Percentiles rank a stretch among this genome's conserved stretches.
Conservation (phyloP, 2,888 invertebrate genomes). For the Eurytoma adleriae region DNA sequence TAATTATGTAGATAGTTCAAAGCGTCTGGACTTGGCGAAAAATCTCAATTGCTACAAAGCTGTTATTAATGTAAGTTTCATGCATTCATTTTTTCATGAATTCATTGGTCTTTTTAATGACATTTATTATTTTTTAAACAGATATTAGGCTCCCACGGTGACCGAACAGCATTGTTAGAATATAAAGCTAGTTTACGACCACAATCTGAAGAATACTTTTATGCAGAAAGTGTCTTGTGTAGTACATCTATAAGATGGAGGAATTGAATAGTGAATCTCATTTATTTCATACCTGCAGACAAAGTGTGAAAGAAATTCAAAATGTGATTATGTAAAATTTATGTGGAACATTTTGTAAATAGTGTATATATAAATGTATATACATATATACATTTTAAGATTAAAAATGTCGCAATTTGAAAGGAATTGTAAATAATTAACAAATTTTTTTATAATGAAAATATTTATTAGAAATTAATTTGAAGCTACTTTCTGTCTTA, state of each 20-base stretch:
- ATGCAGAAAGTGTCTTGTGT: slow-evolving; percentile 84
- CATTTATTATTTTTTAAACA: slow-evolving; percentile 56
- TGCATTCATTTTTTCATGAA: too few relatives aligned
- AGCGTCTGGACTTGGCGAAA: slow-evolving; percentile 80
- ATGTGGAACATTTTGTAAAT: background rate
- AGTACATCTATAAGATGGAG: slow-evolving; percentile 72
- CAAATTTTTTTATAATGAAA: slow-evolving; percentile 50
- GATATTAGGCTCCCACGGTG: slow-evolving; percentile 79
- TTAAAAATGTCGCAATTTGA: too few relatives aligned
- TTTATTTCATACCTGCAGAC: background rate
- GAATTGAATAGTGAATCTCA: slow-evolving; percentile 58
- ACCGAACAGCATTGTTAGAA: slow-evolving; percentile 80
- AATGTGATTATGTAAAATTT: background rate
- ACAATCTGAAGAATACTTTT: slow-evolving; percentile 84
- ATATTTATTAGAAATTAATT: slow-evolving; percentile 55
- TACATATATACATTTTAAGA: background rate
- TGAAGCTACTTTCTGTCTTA: slow-evolving; percentile 45
- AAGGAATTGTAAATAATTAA: slow-evolving; percentile 14
- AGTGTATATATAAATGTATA: background rate
- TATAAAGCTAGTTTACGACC: slow-evolving; percentile 81
- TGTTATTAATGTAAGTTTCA: slow-evolving; percentile 79
- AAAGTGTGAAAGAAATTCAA: background rate
- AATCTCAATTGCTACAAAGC: slow-evolving; percentile 82
- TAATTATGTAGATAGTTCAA: slow-evolving; percentile 78
- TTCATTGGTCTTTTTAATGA: background rate